Evolutionary conservation across 2,888 invertebrate genomes (phyloP).

Genomic region (Ecliptopera silaceata): DNA sequence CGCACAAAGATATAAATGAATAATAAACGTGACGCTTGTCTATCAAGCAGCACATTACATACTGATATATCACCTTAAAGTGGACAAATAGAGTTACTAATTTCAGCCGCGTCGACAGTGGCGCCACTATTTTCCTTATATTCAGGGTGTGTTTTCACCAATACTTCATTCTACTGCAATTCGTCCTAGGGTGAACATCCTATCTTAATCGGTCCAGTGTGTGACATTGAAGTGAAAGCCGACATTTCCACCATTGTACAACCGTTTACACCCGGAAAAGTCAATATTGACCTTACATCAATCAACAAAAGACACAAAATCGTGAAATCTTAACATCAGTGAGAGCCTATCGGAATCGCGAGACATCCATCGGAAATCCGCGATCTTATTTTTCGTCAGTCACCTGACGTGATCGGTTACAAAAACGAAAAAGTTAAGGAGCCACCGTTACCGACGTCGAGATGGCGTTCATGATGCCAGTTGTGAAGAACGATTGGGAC

Average conservation of each 20-base stretch:
- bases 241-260: slow-evolving; percentile 44
- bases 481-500: slow-evolving; percentile 96
- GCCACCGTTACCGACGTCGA: slow-evolving; percentile 68
- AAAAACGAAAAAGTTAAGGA: slow-evolving; percentile 76
- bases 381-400: slow-evolving; percentile 48
- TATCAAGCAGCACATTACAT: slow-evolving; percentile 19
- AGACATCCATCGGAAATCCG: slow-evolving; percentile 43
- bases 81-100: slow-evolving; percentile 44
- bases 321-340: slow-evolving; percentile 42
- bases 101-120: slow-evolving; percentile 60
- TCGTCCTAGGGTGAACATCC: slow-evolving; percentile 79
- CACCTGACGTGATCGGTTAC: slow-evolving; percentile 54
- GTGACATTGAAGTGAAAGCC: slow-evolving; percentile 79
- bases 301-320: slow-evolving; percentile 41
- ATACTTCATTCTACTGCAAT: slow-evolving; percentile 79
- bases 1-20: slow-evolving; percentile 24
- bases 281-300: slow-evolving; percentile 40
- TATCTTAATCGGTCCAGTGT: slow-evolving; percentile 57
- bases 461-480: slow-evolving; percentile 98
- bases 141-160: slow-evolving; percentile 79
- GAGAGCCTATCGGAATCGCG: slow-evolving; percentile 36
- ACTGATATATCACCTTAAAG: slow-evolving; percentile 27
- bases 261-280: slow-evolving; percentile 43
- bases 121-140: slow-evolving; percentile 81
- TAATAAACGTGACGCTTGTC: slow-evolving; percentile 26